Evolutionary conservation across 1,140 invertebrate genomes (phyloP).

Genomic region (Procambarus clarkii): DNA sequence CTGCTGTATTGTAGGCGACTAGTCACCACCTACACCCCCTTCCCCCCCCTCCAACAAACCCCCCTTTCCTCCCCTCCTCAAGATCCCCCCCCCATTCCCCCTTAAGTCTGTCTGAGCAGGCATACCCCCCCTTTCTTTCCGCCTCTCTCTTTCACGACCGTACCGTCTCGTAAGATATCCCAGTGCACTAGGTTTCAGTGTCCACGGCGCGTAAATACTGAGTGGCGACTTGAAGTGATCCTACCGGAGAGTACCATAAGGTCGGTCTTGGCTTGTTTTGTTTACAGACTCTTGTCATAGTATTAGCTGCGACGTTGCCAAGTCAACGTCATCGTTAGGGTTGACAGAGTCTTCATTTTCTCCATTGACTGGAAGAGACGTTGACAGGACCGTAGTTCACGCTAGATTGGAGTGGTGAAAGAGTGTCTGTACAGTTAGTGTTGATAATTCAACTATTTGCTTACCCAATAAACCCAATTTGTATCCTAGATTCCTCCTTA

Average conservation of each 20-base stretch:
- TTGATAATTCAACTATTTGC: constrained; percentile 1
- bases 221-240: constrained; percentile 6
- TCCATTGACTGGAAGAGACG: not conserved
- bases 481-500: constrained; percentile 64
- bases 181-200: constrained; percentile 3
- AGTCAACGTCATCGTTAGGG: constrained; percentile 53
- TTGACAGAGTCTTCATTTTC: constrained; percentile 38
- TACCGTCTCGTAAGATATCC: constrained; percentile 37
- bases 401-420: not conserved
- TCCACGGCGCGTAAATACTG: not conserved
- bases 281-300: constrained; percentile 69
- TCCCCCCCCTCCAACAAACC: constrained; percentile 2
- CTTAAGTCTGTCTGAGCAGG: constrained; percentile 34
- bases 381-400: not conserved
- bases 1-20: constrained; percentile 36
- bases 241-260: constrained; percentile 40
- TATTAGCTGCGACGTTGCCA: constrained; percentile 66
- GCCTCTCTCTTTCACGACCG: constrained; percentile 36
- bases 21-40: constrained; percentile 37
- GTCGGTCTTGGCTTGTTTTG: constrained; percentile 64
- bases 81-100: constrained; percentile 4
- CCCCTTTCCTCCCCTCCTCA: not conserved
- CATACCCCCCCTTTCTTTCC: constrained; percentile 33
- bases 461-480: constrained; percentile 40
- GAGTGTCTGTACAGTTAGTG: not conserved